Percentiles rank a stretch among this genome's conserved stretches.
Conservation (phyloP, 2,888 invertebrate species). For the Galerucella calmariensis region DNA sequence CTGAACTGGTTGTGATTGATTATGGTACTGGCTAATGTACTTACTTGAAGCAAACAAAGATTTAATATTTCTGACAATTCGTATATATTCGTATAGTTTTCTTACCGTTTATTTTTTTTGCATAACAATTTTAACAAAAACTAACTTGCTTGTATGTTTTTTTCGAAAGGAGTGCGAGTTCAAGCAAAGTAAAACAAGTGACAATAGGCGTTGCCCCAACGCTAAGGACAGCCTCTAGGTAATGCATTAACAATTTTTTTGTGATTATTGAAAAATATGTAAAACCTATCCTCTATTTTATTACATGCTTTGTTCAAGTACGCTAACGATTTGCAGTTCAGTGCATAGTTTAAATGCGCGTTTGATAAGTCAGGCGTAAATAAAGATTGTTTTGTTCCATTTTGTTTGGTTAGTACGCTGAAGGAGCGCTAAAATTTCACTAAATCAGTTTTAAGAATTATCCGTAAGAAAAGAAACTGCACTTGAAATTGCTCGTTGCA, state of each 20-base stretch:
- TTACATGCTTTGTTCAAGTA: conserved; percentile 38
- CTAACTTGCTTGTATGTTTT: conserved; percentile 59
- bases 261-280: not conserved
- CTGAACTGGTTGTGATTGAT: too few relatives aligned
- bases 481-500: too few relatives aligned
- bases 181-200: conserved; percentile 62
- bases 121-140: conserved; percentile 40
- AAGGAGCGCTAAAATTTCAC: too few relatives aligned
- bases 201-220: conserved; percentile 64
- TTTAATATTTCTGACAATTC: conserved; percentile 5
- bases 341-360: not conserved
- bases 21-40: not conserved
- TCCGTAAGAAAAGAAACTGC: too few relatives aligned
- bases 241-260: conserved; percentile 53
- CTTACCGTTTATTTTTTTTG: conserved; percentile 14
- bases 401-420: too few relatives aligned
- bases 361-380: not conserved
- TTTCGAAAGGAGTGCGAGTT: conserved; percentile 62
- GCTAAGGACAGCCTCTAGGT: conserved; percentile 65
- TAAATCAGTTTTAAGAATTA: too few relatives aligned
- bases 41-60: not conserved
- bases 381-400: too few relatives aligned
- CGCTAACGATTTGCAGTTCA: not conserved
- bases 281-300: conserved; percentile 19
- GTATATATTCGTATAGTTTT: conserved; percentile 1